Conservation (phyloP, 2,797 vertebrate genomes). For the Menidia menidia region DNA sequence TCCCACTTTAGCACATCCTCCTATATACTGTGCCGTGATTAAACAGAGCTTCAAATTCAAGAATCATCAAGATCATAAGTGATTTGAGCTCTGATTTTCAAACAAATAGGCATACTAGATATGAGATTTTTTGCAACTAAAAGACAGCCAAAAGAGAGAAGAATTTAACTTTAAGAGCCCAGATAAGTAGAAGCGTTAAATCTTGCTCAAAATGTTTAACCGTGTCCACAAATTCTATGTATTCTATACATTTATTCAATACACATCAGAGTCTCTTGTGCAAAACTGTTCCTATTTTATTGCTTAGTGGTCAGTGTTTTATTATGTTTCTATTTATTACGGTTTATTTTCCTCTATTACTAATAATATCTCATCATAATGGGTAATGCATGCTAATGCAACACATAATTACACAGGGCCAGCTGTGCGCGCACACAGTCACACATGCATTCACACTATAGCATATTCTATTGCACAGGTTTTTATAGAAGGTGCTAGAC, state of each 20-base stretch:
- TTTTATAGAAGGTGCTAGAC: constrained; percentile 39
- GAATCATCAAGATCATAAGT: too few species aligned
- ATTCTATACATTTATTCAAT: not conserved
- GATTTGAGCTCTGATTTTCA: not conserved
- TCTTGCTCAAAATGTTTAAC: not conserved
- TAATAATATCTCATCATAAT: constrained; percentile 37
- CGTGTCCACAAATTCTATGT: not conserved
- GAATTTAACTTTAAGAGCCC: not conserved
- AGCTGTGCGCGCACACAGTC: constrained; percentile 21
- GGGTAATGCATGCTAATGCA: constrained; percentile 27
- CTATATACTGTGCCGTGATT: constrained; percentile 7
- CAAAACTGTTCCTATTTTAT: not conserved
- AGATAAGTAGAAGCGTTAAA: not conserved
- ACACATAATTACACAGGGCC: constrained; percentile 28
- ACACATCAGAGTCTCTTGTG: not conserved
- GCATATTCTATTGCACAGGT: not conserved
- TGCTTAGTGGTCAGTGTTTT: not conserved
- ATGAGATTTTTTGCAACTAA: too few species aligned
- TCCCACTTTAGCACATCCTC: not conserved
- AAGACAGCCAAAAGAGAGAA: not conserved
- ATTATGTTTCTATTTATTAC: constrained; percentile 10
- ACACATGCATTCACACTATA: not conserved
- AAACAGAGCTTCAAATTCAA: constrained; percentile 14
- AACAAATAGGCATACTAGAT: not conserved
- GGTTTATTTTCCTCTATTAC: constrained; percentile 14